Percentiles rank a stretch among this genome's conserved stretches.
Conservation (phyloP, 1,140 invertebrate species). For the Matsumurasca onukii region DNA sequence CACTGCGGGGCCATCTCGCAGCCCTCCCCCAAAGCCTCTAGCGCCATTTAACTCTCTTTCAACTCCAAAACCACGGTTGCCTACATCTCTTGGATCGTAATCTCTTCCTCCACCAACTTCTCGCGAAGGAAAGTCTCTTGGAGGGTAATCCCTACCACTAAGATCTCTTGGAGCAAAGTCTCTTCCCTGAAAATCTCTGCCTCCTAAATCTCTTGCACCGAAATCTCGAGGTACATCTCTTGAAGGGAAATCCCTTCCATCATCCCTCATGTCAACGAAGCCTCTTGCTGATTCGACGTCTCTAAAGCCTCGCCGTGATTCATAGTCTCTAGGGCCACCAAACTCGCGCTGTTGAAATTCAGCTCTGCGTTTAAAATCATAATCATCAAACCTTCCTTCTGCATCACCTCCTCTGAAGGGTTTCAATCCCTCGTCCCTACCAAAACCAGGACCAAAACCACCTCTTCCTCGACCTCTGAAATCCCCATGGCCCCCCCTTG, state of each 20-base stretch:
- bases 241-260: conserved; percentile 8
- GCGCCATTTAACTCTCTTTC: conserved; percentile 13
- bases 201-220: not conserved
- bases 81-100: not conserved
- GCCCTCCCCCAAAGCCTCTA: not conserved
- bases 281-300: not conserved
- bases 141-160: conserved; percentile 6
- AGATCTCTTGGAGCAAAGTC: conserved; percentile 3
- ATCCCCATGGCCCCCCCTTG: conserved; percentile 34
- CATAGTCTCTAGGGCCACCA: conserved; percentile 2
- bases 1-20: not conserved
- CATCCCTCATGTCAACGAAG: conserved; percentile 1
- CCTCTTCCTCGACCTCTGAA: conserved; percentile 41
- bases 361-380: not conserved
- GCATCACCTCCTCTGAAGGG: conserved; percentile 1
- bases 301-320: not conserved
- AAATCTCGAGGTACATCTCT: conserved; percentile 10
- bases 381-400: conserved; percentile 11
- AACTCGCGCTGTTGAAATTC: conserved; percentile 2
- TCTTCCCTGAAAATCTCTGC: conserved; percentile 1
- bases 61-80: not conserved
- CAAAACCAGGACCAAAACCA: conserved; percentile 47
- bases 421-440: not conserved
- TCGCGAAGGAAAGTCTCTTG: not conserved
- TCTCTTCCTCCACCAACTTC: not conserved